phyloP scores from a whole-genome alignment of 92 coral and sea anemone genomes.

The Porites divaricata region DNA sequence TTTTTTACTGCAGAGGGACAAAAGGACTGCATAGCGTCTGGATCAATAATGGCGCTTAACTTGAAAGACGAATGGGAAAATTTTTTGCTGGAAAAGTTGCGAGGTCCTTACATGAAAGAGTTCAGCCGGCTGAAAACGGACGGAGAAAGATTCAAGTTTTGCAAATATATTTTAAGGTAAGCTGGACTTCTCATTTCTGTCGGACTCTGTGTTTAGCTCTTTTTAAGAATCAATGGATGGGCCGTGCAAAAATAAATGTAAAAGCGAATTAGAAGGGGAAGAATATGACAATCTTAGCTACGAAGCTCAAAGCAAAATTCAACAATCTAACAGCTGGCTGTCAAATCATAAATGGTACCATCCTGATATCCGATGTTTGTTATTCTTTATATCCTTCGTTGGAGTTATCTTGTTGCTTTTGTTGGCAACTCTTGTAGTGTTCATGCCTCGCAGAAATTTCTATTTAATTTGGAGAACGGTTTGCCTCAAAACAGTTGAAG shows the following conservation, averaged over 20 bases:
- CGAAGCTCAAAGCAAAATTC: neutral
- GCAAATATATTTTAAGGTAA: conserved; percentile 84
- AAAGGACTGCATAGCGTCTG: neutral
- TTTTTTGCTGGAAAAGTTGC: conserved; percentile 76
- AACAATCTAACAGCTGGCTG: neutral
- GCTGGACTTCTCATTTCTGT: neutral
- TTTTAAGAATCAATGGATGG: neutral
- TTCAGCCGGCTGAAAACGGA: conserved; percentile 83
- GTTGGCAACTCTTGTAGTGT: neutral
- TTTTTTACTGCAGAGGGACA: neutral
- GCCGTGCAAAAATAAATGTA: too few species aligned
- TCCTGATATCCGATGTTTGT: neutral
- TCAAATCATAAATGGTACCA: neutral
- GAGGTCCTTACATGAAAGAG: conserved; percentile 77
- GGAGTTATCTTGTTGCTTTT: conserved; percentile 8
- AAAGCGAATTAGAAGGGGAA: neutral
- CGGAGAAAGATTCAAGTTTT: conserved; percentile 82
- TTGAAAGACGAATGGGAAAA: conserved; percentile 86
- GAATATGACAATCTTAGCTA: neutral
- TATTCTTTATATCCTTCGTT: neutral
- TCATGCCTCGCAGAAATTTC: conserved; percentile 18
- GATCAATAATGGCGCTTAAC: conserved; percentile 56
- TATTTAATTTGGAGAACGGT: conserved; percentile 11
- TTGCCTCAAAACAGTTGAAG: neutral
- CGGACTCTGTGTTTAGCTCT: neutral